Percentiles rank a stretch among this genome's conserved stretches.
These are phyloP conservation scores for Halisarca cf. caerulea DNA, from an alignment of 37 sponge, comb jelly and placozoan genomes.

Conservation along the genomic window DNA sequence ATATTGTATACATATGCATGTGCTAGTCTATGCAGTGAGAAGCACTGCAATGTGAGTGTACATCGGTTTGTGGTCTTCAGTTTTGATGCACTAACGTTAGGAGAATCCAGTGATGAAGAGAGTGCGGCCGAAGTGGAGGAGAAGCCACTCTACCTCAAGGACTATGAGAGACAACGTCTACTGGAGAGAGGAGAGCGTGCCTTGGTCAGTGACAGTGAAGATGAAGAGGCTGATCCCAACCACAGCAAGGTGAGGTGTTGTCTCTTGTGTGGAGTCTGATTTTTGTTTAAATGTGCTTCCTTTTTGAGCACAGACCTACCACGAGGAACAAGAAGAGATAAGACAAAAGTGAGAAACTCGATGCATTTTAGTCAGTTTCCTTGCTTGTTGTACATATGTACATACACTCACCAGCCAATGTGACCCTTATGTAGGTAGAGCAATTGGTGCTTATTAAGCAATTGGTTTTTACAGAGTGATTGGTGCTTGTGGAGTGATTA, in stretches of 20 bases:
- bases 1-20: too few relatives aligned
- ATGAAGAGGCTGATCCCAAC: slow-evolving; percentile 28
- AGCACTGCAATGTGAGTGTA: too few relatives aligned
- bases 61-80: too few relatives aligned
- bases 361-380: neutral
- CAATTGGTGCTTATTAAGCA: too few relatives aligned
- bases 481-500: too few relatives aligned
- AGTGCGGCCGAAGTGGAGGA: neutral
- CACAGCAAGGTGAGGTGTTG: neutral
- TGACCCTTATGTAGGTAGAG: too few relatives aligned
- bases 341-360: slow-evolving; percentile 23
- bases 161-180: slow-evolving; percentile 86
- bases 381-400: neutral
- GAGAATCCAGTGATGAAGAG: neutral
- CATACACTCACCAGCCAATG: too few relatives aligned
- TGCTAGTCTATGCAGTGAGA: too few relatives aligned
- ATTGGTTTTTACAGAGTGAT: too few relatives aligned
- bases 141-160: slow-evolving; percentile 82
- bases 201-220: slow-evolving; percentile 49
- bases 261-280: neutral
- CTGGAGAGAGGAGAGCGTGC: slow-evolving; percentile 73
- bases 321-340: slow-evolving; percentile 73
- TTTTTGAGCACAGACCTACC: slow-evolving; percentile 30
- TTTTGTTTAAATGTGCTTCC: neutral
- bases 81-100: too few relatives aligned